phyloP scores from a whole-genome alignment of 2,797 vertebrate species.

The Heliangelus exortis region DNA sequence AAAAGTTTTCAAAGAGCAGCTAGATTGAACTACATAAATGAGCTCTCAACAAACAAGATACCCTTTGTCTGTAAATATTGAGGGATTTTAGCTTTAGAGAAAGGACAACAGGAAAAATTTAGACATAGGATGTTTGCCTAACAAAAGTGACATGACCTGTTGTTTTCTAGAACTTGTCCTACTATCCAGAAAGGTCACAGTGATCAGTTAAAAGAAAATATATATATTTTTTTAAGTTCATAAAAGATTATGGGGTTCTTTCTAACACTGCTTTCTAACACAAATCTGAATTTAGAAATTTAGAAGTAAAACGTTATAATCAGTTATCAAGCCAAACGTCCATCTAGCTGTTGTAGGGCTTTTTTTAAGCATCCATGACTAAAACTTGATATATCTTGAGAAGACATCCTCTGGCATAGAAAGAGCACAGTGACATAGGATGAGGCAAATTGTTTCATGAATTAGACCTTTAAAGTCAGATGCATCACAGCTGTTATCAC shows the following conservation, averaged over 20 bases:
- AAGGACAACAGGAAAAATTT: neutral
- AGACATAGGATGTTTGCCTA: neutral
- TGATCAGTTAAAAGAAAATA: neutral
- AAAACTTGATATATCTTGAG: neutral
- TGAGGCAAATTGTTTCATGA: neutral
- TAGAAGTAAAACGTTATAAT: neutral
- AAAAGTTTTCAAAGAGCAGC: neutral
- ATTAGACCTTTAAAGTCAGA: neutral
- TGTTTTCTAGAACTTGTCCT: neutral
- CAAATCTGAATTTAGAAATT: neutral
- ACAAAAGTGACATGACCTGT: neutral
- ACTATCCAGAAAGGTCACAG: neutral
- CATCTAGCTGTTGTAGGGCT: neutral
- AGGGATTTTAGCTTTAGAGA: neutral
- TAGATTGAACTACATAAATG: neutral
- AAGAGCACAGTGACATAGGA: neutral
- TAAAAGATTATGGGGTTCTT: accelerated
- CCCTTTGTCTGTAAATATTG: neutral
- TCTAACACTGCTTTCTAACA: neutral
- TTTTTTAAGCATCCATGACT: neutral
- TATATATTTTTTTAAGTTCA: accelerated
- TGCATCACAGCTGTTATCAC: neutral
- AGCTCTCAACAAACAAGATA: neutral
- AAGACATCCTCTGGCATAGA: neutral
- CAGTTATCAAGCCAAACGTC: neutral